Evolutionary conservation across 2,797 vertebrate genomes (phyloP), one percentile per base, ranked within the genome.

Genomic region (Discoglossus pictus): DNA sequence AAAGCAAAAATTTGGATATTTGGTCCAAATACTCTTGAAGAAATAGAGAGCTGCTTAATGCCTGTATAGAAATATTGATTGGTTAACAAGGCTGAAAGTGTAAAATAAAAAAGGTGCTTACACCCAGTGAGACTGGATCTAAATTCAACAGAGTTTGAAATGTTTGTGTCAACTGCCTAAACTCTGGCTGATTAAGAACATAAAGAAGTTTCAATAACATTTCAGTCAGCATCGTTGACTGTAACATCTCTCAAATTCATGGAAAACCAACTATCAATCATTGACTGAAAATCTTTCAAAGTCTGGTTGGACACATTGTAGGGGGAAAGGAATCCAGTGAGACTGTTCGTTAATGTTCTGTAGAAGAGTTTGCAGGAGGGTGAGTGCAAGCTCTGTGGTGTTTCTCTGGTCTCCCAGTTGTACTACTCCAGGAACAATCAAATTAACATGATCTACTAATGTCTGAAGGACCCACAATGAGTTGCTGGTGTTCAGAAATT

Each of bases 101-200:
- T n/a, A n/a, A n/a, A n/a, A n/a, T n/a, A n/a, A n/a, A n/a, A n/a
- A n/a, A n/a, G n/a, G 21, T 13, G 2, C 56, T 39, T 25, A 54
- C 13, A 46, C 47, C n/a, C 47, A 1, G 21, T 12, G 7, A 10
- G 4, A 12, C 18, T 20, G 2, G 50, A 21, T 53, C 44, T 17
- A 47, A 9, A 20, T 20, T 53, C 15, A 46, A 9, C 25, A 68
- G 15, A 25, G 15, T 46, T 55, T 52, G 48, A 12, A 68, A 13
- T 24, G 4, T 54, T 21, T 61, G 46, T 24, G 31, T 16, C n/a
- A n/a, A n/a, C n/a, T n/a, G n/a, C n/a, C 27, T 4, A 25, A 61
- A 61, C 54, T n/a, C 31, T 35, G 50, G 40, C 8, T 69, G 66
- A 20, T 69, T 62, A 15, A 55, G 7, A 10, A 55, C 2, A 23